Conservation (phyloP, 2,113 vertebrate species). For the Pycnonotus jocosus region DNA sequence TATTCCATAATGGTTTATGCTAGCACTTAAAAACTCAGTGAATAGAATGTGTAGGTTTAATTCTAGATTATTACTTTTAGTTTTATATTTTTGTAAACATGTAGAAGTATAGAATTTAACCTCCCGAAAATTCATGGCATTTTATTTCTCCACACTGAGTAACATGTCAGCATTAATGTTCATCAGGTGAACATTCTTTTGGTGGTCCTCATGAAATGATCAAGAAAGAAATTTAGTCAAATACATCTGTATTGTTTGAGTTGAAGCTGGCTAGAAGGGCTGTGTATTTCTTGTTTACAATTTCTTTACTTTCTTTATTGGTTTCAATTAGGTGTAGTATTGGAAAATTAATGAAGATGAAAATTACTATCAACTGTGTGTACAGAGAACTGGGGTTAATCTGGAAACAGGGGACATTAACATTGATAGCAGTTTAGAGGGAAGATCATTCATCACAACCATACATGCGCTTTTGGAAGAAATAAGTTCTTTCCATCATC, state of each 20-base stretch:
- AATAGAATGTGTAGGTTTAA: not conserved
- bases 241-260: not conserved
- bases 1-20: constrained; percentile 34
- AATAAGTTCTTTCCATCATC: not conserved
- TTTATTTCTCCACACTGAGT: not conserved
- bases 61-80: constrained; percentile 15
- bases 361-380: constrained; percentile 10
- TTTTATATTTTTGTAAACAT: constrained; percentile 41
- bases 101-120: not conserved
- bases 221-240: not conserved
- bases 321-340: not conserved
- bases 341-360: constrained; percentile 19
- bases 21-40: not conserved
- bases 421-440: not conserved
- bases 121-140: not conserved
- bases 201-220: not conserved
- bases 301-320: not conserved
- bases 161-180: not conserved
- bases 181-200: not conserved
- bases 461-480: not conserved
- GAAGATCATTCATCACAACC: not conserved
- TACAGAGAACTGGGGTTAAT: constrained; percentile 1
- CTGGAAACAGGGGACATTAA: not conserved
- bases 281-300: not conserved
- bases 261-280: not conserved